Evolutionary conservation across 2,797 vertebrate genomes (phyloP).

Genomic region (Rhynchotus rufescens): DNA sequence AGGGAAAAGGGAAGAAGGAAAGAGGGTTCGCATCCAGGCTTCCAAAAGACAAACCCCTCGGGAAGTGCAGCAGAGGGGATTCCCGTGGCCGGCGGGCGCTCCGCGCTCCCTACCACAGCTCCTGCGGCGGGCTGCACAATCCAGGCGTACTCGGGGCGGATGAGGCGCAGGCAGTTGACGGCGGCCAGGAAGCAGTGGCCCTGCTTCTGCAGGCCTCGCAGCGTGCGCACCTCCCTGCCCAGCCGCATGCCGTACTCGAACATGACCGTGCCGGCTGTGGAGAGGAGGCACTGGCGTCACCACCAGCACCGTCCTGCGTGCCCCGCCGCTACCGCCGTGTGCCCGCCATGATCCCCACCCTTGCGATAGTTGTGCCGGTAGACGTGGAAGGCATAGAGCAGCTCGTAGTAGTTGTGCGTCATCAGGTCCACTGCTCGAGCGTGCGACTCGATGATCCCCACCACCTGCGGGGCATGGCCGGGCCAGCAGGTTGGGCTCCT

Average conservation of each 20-base stretch:
- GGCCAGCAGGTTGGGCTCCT: no score
- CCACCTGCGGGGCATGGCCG: conserved; percentile 81
- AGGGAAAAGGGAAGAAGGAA: conserved; percentile 21
- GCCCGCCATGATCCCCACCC: conserved; percentile 41
- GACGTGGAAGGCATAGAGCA: conserved; percentile 95
- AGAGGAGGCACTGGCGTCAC: background rate
- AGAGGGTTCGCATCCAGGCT: background rate
- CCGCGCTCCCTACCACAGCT: conserved; percentile 78
- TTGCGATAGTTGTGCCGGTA: conserved; percentile 96
- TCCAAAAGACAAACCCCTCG: background rate
- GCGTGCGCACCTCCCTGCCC: conserved; percentile 91
- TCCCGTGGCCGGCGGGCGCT: background rate
- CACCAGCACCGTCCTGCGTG: no score
- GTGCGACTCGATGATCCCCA: conserved; percentile 92
- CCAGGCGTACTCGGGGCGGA: conserved; percentile 94
- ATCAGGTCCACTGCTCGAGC: conserved; percentile 93
- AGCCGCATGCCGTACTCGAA: conserved; percentile 94
- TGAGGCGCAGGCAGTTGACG: conserved; percentile 92
- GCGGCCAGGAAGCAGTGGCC: conserved; percentile 93
- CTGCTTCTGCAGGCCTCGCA: conserved; percentile 91
- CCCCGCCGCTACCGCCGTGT: no score
- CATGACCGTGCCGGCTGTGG: conserved; percentile 92
- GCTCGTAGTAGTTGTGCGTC: conserved; percentile 95
- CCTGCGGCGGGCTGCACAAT: conserved; percentile 91
- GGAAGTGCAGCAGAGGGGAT: background rate